Conservation (phyloP, 2,888 invertebrate species). For the Protodeltote pygarga region DNA sequence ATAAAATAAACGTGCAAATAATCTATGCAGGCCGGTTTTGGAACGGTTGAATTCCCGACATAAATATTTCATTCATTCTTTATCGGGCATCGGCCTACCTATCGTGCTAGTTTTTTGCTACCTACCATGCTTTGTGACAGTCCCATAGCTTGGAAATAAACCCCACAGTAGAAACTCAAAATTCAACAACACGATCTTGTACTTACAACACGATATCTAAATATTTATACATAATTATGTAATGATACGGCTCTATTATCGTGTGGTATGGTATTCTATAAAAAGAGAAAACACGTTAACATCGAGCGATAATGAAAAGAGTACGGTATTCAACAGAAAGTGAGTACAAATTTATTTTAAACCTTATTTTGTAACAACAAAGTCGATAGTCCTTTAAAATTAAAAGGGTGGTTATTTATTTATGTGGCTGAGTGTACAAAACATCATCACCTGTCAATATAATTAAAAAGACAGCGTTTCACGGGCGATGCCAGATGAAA, state of each 20-base stretch:
- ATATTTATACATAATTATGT: constrained; percentile 41
- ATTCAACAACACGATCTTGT: constrained; percentile 9
- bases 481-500: constrained; percentile 68
- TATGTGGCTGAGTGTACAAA: constrained; percentile 35
- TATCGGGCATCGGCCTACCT: constrained; percentile 3
- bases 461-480: constrained; percentile 71
- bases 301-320: constrained; percentile 33
- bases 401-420: constrained; percentile 2
- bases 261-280: constrained; percentile 47
- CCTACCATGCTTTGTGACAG: constrained; percentile 9
- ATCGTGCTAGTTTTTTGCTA: constrained; percentile 10
- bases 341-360: not conserved
- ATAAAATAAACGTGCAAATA: constrained; percentile 10
- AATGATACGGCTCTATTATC: constrained; percentile 41
- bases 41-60: not conserved
- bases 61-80: constrained; percentile 15
- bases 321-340: constrained; percentile 12
- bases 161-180: constrained; percentile 24
- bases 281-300: constrained; percentile 46
- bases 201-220: constrained; percentile 18
- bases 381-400: constrained; percentile 3
- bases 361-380: constrained; percentile 7
- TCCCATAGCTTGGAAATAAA: constrained; percentile 7
- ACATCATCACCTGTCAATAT: constrained; percentile 74
- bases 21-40: constrained; percentile 1